phyloP scores from a whole-genome alignment of 2,797 vertebrate genomes.

The Percopsis omiscomaycus region DNA sequence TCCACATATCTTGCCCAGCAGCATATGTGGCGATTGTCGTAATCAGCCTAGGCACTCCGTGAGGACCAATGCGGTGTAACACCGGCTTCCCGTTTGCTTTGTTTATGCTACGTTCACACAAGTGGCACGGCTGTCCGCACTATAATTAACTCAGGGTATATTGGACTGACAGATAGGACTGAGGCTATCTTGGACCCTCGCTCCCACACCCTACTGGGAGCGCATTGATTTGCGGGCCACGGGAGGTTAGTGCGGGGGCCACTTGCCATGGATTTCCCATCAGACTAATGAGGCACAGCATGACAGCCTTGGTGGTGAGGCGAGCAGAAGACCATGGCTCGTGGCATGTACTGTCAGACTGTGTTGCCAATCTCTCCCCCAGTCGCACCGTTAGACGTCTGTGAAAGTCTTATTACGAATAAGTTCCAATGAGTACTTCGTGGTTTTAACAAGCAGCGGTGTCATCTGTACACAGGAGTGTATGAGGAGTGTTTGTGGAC shows the following conservation, averaged over 20 bases:
- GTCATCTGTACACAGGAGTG: background rate
- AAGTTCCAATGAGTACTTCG: slow-evolving; percentile 10
- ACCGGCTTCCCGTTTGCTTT: slow-evolving; percentile 68
- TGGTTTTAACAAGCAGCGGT: slow-evolving; percentile 23
- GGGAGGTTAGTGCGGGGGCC: slow-evolving; percentile 50
- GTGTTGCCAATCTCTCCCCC: slow-evolving; percentile 21
- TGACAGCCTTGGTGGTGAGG: slow-evolving; percentile 64
- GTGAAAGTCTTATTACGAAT: slow-evolving; percentile 35
- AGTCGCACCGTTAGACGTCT: slow-evolving; percentile 3
- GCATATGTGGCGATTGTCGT: slow-evolving; percentile 63
- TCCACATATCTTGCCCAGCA: slow-evolving; percentile 54
- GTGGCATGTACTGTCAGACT: slow-evolving; percentile 53
- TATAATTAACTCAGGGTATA: slow-evolving; percentile 63
- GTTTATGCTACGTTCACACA: slow-evolving; percentile 65
- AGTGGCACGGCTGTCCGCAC: slow-evolving; percentile 57
- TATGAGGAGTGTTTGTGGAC: background rate
- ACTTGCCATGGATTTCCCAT: slow-evolving; percentile 65
- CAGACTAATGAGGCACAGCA: slow-evolving; percentile 65
- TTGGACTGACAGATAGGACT: slow-evolving; percentile 29
- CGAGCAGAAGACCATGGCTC: slow-evolving; percentile 37
- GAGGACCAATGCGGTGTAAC: slow-evolving; percentile 56
- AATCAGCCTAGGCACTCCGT: slow-evolving; percentile 67
- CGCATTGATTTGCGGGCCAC: slow-evolving; percentile 65
- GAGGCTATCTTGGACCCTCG: slow-evolving; percentile 26
- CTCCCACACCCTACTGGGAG: slow-evolving; percentile 47